Evolutionary conservation across 2,797 vertebrate genomes (phyloP).

Genomic region (Neosilurus mollespiculum): DNA sequence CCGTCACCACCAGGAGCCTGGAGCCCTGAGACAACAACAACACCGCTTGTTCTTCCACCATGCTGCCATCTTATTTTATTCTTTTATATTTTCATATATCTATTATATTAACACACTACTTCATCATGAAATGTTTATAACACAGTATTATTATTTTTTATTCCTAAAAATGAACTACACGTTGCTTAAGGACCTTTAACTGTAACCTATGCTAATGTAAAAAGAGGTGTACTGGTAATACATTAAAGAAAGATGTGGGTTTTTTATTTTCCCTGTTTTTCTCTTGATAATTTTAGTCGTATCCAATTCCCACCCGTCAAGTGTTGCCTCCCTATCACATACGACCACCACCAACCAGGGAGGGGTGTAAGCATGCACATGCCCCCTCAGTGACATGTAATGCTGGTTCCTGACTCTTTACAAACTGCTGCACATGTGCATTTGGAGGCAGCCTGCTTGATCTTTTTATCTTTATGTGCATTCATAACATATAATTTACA

Average conservation of each 20-base stretch:
- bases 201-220: not conserved
- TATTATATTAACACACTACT: not conserved
- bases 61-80: conserved; percentile 1
- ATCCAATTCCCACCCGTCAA: no score
- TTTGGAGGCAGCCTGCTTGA: not conserved
- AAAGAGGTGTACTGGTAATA: not conserved
- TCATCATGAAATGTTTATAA: not conserved
- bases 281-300: no score
- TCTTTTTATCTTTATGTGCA: not conserved
- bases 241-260: not conserved
- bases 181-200: not conserved
- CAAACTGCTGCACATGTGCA: no score
- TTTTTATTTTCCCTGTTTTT: no score
- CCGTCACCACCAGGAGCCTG: not conserved
- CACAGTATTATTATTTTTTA: not conserved
- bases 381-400: no score
- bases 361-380: no score
- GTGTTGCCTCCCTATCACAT: no score
- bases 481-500: not conserved
- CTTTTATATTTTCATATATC: not conserved
- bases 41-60: not conserved
- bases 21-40: not conserved
- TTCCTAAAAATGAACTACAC: not conserved
- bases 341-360: no score
- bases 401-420: no score